phyloP scores from a whole-genome alignment of 1,140 invertebrate species.

The Piezodorus guildinii region DNA sequence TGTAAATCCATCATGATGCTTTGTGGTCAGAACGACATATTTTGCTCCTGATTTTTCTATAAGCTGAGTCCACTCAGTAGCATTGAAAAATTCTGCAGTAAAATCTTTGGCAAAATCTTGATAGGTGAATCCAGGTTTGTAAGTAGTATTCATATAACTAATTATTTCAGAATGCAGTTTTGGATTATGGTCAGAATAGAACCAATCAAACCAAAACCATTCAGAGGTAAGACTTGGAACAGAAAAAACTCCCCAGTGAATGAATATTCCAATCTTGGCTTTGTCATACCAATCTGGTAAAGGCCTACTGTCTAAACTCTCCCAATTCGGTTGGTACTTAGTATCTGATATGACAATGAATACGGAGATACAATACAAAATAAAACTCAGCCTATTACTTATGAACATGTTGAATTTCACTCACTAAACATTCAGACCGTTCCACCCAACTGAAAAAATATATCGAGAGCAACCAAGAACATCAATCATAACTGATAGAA shows the following conservation, averaged over 20 bases:
- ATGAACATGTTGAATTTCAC: no score
- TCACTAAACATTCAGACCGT: no score
- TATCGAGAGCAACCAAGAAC: no score
- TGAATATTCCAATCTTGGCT: conserved; percentile 84
- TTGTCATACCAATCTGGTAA: conserved; percentile 81
- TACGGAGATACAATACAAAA: no score
- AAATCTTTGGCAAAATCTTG: conserved; percentile 75
- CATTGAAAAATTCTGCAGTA: conserved; percentile 70
- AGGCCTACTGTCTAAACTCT: conserved; percentile 68
- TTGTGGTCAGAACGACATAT: conserved; percentile 81
- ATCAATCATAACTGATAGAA: no score
- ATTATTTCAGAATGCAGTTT: conserved; percentile 23
- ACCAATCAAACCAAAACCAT: conserved; percentile 80
- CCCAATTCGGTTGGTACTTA: conserved; percentile 58
- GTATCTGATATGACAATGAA: no score
- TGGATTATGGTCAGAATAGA: conserved; percentile 28
- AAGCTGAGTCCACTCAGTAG: conserved; percentile 60
- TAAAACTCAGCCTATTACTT: no score
- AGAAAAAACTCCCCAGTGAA: conserved; percentile 88
- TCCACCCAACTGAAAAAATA: no score
- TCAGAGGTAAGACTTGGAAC: conserved; percentile 75
- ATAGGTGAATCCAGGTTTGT: conserved; percentile 66
- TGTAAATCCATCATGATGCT: conserved; percentile 89
- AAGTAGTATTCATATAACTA: conserved; percentile 65
- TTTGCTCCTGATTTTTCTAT: conserved; percentile 67